A percentile compares a stretch with the other conserved stretches of the same genome.
Conservation (phyloP, 2,113 vertebrate species). For the Notarius quadriscutis region DNA sequence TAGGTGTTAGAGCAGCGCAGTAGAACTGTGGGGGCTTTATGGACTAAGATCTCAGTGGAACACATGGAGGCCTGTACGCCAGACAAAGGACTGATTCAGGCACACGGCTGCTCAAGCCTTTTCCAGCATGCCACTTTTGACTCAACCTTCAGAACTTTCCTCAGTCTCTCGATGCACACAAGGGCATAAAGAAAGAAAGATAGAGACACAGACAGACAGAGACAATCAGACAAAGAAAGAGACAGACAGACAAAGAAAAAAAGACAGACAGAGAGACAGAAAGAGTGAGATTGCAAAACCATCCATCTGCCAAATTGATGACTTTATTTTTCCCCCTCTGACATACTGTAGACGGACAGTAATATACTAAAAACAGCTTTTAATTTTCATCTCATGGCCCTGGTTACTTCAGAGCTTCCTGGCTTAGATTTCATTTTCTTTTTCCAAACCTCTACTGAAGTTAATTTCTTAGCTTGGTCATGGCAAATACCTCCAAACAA, state of each 20-base stretch:
- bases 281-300: conserved; percentile 56
- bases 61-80: conserved; percentile 58
- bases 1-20: conserved; percentile 63
- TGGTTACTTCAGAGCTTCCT: conserved; percentile 18
- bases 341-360: conserved; percentile 34
- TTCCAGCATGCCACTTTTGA: conserved; percentile 50
- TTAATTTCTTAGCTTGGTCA: conserved; percentile 11
- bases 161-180: conserved; percentile 52
- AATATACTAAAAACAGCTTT: conserved; percentile 16
- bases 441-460: conserved; percentile 22
- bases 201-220: not conserved
- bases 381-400: not conserved
- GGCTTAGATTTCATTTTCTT: conserved; percentile 11
- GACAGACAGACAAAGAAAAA: not conserved
- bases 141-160: conserved; percentile 56
- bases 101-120: conserved; percentile 21
- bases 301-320: not conserved
- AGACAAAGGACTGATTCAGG: conserved; percentile 79
- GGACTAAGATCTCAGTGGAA: conserved; percentile 57
- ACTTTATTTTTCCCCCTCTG: conserved; percentile 7
- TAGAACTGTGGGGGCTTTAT: conserved; percentile 76
- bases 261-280: not conserved
- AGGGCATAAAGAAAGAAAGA: not conserved
- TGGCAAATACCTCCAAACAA: not conserved
- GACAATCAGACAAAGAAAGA: not conserved